These are phyloP conservation scores for Dynastes tityus DNA, from an alignment of 2,888 invertebrate species.

Conservation along the genomic window DNA sequence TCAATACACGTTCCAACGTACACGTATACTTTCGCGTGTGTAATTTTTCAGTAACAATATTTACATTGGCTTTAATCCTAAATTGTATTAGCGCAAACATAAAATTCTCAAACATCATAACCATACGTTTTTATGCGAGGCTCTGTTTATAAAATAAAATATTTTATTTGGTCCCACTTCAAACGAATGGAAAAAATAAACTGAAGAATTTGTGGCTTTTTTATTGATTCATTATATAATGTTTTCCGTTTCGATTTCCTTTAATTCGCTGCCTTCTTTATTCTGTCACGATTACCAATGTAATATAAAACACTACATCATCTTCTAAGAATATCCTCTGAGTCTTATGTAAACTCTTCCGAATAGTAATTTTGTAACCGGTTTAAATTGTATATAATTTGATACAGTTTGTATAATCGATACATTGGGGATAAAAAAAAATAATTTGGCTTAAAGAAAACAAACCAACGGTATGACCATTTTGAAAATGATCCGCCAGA, in stretches of 20 bases:
- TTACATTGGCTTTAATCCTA: conserved; percentile 31
- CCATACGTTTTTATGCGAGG: conserved; percentile 22
- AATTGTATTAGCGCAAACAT: conserved; percentile 32
- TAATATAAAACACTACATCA: conserved; percentile 16
- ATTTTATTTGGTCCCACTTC: conserved; percentile 39
- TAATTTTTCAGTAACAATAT: conserved; percentile 39
- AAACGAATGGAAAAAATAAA: conserved; percentile 38
- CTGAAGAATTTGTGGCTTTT: conserved; percentile 42
- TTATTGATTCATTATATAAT: conserved; percentile 44
- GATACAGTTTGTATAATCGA: no score
- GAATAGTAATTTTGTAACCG: conserved; percentile 20
- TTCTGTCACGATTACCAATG: conserved; percentile 28
- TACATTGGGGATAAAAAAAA: no score
- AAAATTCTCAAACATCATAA: conserved; percentile 44
- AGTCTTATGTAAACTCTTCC: conserved; percentile 22
- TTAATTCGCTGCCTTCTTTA: conserved; percentile 25
- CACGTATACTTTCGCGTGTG: neutral
- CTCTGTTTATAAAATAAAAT: conserved; percentile 40
- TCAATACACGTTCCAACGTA: neutral
- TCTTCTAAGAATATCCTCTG: conserved; percentile 28
- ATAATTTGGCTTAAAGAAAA: no score
- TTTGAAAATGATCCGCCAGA: no score
- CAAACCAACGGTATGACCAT: no score
- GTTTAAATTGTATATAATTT: neutral
- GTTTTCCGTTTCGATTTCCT: conserved; percentile 33